Base-by-base conservation (phyloP, 2,888 invertebrate genomes). In the Stenchaetothrips biformis region DNA sequence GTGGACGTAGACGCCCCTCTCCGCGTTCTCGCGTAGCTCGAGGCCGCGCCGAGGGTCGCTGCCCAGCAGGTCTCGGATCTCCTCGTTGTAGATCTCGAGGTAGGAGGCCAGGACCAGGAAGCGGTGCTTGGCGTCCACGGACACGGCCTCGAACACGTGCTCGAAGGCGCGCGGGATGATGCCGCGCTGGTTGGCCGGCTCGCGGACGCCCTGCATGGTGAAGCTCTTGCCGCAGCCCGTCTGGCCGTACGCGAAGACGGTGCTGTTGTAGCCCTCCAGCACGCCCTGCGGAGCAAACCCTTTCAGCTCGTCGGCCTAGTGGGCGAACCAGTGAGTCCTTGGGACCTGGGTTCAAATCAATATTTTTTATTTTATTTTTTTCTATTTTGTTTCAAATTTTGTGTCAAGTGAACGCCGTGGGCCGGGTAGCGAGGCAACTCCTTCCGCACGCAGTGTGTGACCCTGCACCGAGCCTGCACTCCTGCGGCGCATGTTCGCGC, bases 181-280 rank as follows among this genome's bases (percentile, higher is more conserved):
- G 0, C 93, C 91, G 80, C 89, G 81, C 80, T 84, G 84, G 13
- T 86, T 83, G 0, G 86, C 83, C 0, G 89, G 89, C 80, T 89
- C 87, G 2, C 87, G 83, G 48, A 90, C 87, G 11, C 94, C 96
- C 86, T 95, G 95, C 96, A 97, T 97, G 16, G 95, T 94, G 86
- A 93, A 95, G 0, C 95, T 95, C 86, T 96, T 97, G 0, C 96
- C 96, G 86, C 95, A 95, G 0, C 96, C 96, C 0, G 96, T 96
- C 88, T 96, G 96, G 0, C 96, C 96, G 85, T 97, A 97, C 0
- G 96, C 96, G 87, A 97, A 96, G 80, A 97, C 95, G 0, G 96
- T 96, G 25, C 95, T 94, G 88, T 96, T 97, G 88, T 96, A 96
- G 0, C 96, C 96, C 85, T 96, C 96, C 80, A 96, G 89, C 0